phyloP scores from a whole-genome alignment of 2,888 invertebrate species.

The Palloptera scutellata region DNA sequence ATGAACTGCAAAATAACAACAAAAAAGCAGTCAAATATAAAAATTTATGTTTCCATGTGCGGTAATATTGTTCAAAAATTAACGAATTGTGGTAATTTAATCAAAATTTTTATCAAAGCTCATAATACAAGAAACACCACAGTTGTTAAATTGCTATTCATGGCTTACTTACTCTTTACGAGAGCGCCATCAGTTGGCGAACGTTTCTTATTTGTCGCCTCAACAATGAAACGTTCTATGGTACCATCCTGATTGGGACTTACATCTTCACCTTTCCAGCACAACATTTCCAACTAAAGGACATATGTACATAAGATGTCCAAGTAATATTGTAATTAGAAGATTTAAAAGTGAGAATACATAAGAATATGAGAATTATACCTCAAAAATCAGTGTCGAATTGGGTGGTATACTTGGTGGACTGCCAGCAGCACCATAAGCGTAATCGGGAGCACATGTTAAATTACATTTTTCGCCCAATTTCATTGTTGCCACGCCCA shows the following conservation, averaged over 20 bases:
- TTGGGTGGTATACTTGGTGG: constrained; percentile 90
- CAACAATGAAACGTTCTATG: constrained; percentile 77
- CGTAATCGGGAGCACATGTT: constrained; percentile 88
- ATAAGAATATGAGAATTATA: constrained; percentile 52
- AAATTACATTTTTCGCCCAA: constrained; percentile 84
- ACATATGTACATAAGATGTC: background rate
- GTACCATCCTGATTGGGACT: constrained; percentile 84
- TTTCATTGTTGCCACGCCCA: constrained; percentile 93
- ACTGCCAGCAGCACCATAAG: constrained; percentile 84
- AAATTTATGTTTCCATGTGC: too few species aligned
- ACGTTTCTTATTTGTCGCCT: constrained; percentile 74
- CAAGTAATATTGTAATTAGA: background rate
- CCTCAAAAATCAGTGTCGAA: constrained; percentile 88
- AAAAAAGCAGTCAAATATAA: too few species aligned
- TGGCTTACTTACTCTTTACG: constrained; percentile 75
- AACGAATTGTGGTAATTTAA: too few species aligned
- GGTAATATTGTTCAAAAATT: too few species aligned
- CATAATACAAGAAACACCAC: background rate
- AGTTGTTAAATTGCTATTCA: background rate
- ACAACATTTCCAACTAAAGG: constrained; percentile 82
- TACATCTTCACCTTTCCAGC: constrained; percentile 89
- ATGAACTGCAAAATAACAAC: constrained; percentile 44
- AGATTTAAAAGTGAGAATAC: background rate
- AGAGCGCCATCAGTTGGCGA: constrained; percentile 83
- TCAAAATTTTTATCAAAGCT: background rate